Percentiles rank a stretch among this genome's conserved stretches.
These are phyloP conservation scores for Chaetophractus vellerosus DNA, from an alignment of 2,797 vertebrate species.

Conservation along the genomic window DNA sequence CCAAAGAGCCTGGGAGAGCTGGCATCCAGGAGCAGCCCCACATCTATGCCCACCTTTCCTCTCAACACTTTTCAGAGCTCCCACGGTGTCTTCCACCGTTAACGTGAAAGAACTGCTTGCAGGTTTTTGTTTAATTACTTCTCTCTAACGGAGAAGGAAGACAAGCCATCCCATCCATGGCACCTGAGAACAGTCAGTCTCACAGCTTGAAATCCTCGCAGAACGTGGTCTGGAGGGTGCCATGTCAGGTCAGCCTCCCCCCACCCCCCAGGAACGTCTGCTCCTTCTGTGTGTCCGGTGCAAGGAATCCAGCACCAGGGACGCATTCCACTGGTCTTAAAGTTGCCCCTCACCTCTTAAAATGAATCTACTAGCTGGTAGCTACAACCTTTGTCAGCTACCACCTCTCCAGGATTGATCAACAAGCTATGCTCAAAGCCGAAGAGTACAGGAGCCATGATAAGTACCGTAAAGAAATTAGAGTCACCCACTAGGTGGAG, in stretches of 20 bases:
- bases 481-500: neutral
- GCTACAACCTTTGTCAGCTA: neutral
- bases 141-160: slow-evolving; percentile 42
- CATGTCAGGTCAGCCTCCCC: neutral
- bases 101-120: slow-evolving; percentile 42
- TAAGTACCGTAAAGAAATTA: neutral
- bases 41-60: slow-evolving; percentile 61
- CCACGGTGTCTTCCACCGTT: neutral
- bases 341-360: slow-evolving; percentile 6
- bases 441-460: neutral
- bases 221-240: neutral
- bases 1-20: neutral
- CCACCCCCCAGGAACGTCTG: neutral
- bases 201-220: neutral
- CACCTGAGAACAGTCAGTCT: slow-evolving; percentile 2
- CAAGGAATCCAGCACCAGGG: neutral
- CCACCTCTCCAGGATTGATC: neutral
- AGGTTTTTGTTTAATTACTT: neutral
- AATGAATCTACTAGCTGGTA: neutral
- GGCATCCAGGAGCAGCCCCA: neutral
- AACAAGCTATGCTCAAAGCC: neutral
- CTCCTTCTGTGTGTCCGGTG: neutral
- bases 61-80: slow-evolving; percentile 59
- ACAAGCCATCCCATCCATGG: neutral
- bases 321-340: neutral